Conservation (phyloP, 1,140 invertebrate genomes). For the Bombus pyrosoma region DNA sequence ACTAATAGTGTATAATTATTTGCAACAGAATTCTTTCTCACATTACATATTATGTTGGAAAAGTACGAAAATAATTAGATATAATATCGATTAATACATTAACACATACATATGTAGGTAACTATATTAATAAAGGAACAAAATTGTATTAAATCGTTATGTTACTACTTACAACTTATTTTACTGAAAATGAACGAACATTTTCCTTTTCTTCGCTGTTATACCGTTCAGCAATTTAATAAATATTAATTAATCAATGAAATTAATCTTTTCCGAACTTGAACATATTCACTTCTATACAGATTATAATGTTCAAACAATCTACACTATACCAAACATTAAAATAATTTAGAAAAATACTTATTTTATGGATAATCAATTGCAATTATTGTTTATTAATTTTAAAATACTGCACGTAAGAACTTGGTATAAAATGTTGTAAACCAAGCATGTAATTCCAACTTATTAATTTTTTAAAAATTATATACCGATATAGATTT, state of each 20-base stretch:
- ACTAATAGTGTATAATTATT: not conserved
- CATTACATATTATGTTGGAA: not conserved
- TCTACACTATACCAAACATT: not conserved
- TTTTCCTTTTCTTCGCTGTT: not conserved
- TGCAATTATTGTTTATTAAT: not conserved
- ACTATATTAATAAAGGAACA: not conserved
- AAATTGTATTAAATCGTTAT: not conserved
- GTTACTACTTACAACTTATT: not conserved
- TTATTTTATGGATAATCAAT: not conserved
- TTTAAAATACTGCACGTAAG: not conserved
- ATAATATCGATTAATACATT: not conserved
- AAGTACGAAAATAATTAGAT: not conserved
- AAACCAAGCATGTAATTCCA: not conserved
- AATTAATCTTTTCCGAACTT: not conserved
- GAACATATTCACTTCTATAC: not conserved
- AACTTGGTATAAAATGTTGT: not conserved
- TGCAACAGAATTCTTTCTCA: not conserved
- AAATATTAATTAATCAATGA: not conserved
- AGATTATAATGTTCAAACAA: not conserved
- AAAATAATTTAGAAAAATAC: not conserved
- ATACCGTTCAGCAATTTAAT: not conserved
- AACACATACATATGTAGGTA: not conserved
- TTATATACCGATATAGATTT: not conserved
- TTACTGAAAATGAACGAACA: not conserved
- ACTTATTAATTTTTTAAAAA: not conserved